Evolutionary conservation across 2,113 vertebrate genomes (phyloP).

Genomic region (Morone chrysops): DNA sequence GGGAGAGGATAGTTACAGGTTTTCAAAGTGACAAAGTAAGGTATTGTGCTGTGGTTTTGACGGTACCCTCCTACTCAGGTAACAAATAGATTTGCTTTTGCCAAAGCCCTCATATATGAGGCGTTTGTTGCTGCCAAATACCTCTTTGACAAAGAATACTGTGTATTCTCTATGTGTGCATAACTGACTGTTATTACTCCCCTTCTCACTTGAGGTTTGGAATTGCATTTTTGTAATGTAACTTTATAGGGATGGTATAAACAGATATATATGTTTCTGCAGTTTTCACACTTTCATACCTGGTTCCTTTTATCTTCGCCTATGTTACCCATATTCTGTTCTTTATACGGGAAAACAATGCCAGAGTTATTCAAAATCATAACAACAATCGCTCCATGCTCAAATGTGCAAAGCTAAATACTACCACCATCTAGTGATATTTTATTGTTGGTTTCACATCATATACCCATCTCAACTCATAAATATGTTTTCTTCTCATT

Average conservation of each 20-base stretch:
- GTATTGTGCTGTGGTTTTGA: slow-evolving; percentile 34
- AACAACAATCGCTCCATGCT: neutral
- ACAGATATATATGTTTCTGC: neutral
- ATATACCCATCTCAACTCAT: too few species aligned
- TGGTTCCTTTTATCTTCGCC: neutral
- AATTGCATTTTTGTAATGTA: too few species aligned
- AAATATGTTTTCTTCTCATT: too few species aligned
- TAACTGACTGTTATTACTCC: neutral
- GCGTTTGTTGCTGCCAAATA: slow-evolving; percentile 23
- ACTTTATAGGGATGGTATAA: neutral
- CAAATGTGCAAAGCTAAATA: neutral
- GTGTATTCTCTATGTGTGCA: slow-evolving; percentile 7
- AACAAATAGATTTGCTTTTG: slow-evolving; percentile 38
- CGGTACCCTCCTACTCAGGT: slow-evolving; percentile 22
- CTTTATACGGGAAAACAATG: too few species aligned
- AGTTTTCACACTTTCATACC: neutral
- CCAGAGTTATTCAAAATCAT: neutral
- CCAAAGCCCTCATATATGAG: slow-evolving; percentile 23
- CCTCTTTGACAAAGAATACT: slow-evolving; percentile 26
- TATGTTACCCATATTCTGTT: neutral
- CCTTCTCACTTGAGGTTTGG: neutral
- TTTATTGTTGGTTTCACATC: neutral
- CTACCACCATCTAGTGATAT: neutral
- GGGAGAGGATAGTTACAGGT: slow-evolving; percentile 45
- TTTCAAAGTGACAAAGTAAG: slow-evolving; percentile 62